These are phyloP conservation scores for Bubo bubo DNA, from an alignment of 2,113 vertebrate genomes.

Conservation along the genomic window DNA sequence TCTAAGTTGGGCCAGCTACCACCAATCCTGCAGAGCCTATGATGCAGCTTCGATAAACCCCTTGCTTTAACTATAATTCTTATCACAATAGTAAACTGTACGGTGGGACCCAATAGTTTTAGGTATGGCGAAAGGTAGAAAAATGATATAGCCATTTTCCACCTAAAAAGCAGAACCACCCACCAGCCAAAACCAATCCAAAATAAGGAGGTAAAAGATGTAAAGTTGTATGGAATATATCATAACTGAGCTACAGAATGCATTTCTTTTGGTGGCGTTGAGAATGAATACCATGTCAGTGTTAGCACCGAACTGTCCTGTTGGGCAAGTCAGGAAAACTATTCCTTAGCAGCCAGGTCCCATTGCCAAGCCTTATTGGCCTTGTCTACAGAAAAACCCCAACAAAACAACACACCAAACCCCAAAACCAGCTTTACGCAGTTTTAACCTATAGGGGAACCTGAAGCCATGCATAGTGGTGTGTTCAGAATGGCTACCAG, in stretches of 20 bases:
- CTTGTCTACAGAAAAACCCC: not conserved
- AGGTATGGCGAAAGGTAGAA: not conserved
- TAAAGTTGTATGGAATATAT: not conserved
- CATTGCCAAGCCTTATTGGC: not conserved
- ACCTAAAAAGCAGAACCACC: not conserved
- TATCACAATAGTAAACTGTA: not conserved
- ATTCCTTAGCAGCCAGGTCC: not conserved
- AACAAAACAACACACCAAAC: not conserved
- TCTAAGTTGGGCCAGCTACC: not conserved
- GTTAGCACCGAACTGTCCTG: not conserved
- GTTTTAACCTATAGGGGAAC: not conserved
- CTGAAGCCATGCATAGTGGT: not conserved
- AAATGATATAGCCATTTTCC: not conserved
- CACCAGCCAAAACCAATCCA: not conserved
- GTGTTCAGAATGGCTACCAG: not conserved
- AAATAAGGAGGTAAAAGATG: not conserved
- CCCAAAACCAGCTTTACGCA: not conserved
- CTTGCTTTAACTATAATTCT: not conserved
- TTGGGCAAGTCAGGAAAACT: not conserved
- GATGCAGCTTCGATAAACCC: not conserved
- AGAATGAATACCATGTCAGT: not conserved
- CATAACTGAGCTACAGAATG: not conserved
- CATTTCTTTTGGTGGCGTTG: not conserved
- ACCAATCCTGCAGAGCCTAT: not conserved
- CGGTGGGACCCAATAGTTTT: not conserved